These are phyloP conservation scores for Lepidocyrtoides sp. DNA, from an alignment of 2,888 invertebrate species.

Conservation along the genomic window DNA sequence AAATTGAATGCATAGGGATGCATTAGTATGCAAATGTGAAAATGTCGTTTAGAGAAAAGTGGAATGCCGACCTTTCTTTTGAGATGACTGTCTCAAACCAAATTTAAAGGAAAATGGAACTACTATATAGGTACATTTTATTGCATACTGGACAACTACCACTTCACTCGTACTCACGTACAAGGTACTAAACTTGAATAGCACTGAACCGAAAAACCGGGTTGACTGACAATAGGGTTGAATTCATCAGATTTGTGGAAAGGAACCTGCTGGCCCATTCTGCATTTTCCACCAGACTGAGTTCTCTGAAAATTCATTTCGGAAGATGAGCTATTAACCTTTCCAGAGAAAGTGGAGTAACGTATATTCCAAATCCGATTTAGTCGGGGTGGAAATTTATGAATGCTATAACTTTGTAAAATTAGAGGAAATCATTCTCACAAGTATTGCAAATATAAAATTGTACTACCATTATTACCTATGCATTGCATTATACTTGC, in stretches of 20 bases:
- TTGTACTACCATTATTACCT: too few species aligned
- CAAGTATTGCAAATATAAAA: too few species aligned
- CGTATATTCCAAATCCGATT: neutral
- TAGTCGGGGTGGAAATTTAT: neutral
- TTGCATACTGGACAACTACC: neutral
- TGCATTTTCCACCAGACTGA: neutral
- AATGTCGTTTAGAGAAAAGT: conserved; percentile 24
- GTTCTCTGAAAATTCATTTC: conserved; percentile 5
- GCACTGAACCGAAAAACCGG: neutral
- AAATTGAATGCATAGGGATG: neutral
- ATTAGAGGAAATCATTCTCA: too few species aligned
- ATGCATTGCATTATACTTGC: too few species aligned
- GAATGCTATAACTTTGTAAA: too few species aligned
- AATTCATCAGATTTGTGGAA: conserved; percentile 21
- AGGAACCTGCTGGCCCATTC: conserved; percentile 23
- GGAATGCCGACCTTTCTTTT: conserved; percentile 40
- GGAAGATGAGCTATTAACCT: conserved; percentile 55
- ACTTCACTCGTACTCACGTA: neutral
- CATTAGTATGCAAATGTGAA: conserved; percentile 62
- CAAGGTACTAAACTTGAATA: neutral
- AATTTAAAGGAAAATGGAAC: neutral
- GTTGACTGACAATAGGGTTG: neutral
- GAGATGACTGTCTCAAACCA: neutral
- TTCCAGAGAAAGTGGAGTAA: conserved; percentile 29
- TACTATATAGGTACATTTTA: neutral